Base-by-base conservation (phyloP, 2,113 vertebrate species). In the Romanogobio albipinnatus region DNA sequence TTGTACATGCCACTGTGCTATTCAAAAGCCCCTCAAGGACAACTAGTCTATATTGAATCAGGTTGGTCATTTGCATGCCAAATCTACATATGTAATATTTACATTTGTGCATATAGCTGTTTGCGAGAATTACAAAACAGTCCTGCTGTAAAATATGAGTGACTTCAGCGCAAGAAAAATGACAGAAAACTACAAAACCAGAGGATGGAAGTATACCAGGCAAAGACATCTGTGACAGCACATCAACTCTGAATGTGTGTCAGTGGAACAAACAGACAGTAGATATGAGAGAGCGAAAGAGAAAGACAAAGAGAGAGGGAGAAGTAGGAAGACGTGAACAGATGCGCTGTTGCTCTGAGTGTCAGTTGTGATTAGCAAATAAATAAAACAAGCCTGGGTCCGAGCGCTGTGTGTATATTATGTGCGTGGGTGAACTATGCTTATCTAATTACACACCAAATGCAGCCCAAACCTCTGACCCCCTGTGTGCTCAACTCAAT, bases 341-440 rank as follows among this genome's bases (percentile, higher is more conserved):
- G 82, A 59, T 73, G 76, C 9, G 39, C 13, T 39, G 61, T 56
- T 83, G 73, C 79, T 73, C 78, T 29, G 53, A 36, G 51, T 74
- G 82, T 80, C 86, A 64, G 66, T 56, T 68, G n/a, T 80, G 24
- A 84, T 87, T 84, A 84, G 86, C 26, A 29, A 84, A 80, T 79
- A 84, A 70, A 77, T 58, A 84, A 84, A 53, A 78, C 74, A 70
- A 70, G 33, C 76, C n/a, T 58, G 8, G 36, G 26, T 77, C 61
- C 15, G 15, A 77, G 62, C 2, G 13, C n/a, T 43, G 24, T 76
- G 61, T 70, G 83, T 71, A 68, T 79, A 47, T 85, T 33, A 49
- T 80, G 75, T 26, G 70, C 33, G 61, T 33, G 68, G 26, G 58
- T 33, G 71, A 81, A 78, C 59, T 26, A 82, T 62, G 49, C 73